phyloP scores from a whole-genome alignment of 2,888 invertebrate species.

The Polietes domitor region DNA sequence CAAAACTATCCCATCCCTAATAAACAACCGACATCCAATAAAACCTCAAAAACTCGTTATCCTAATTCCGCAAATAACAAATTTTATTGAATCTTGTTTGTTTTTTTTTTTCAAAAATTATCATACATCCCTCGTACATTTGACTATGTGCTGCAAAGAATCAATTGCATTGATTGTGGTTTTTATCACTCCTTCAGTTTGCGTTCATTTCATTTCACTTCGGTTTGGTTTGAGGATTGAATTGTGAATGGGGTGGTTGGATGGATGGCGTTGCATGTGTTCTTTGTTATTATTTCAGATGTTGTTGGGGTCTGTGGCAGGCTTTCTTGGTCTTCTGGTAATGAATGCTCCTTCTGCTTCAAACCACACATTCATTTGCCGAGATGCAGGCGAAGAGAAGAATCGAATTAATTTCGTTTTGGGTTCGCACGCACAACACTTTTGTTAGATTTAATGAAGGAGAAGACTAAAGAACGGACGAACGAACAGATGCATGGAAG shows the following conservation, averaged over 20 bases:
- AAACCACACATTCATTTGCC: constrained; percentile 13
- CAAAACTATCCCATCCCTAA: too few species aligned
- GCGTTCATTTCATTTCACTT: not conserved
- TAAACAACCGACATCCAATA: too few species aligned
- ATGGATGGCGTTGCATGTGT: constrained; percentile 37
- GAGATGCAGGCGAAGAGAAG: constrained; percentile 8
- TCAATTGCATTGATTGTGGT: constrained; percentile 56
- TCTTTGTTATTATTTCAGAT: constrained; percentile 40
- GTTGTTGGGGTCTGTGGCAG: not conserved
- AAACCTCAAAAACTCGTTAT: too few species aligned
- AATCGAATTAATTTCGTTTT: constrained; percentile 29
- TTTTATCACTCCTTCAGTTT: constrained; percentile 46
- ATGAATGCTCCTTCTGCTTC: not conserved
- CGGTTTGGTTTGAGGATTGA: constrained; percentile 13
- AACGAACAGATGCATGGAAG: not conserved
- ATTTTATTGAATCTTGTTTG: too few species aligned
- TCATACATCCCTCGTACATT: not conserved
- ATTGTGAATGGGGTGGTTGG: constrained; percentile 6
- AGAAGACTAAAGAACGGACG: not conserved
- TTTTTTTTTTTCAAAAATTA: too few species aligned
- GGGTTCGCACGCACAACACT: constrained; percentile 35
- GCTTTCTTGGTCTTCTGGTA: not conserved
- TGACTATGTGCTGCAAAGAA: constrained; percentile 16
- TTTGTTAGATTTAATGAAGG: constrained; percentile 38
- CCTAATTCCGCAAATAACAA: too few species aligned